Evolutionary conservation across 2,797 vertebrate genomes (phyloP).

Genomic region (Lophotriccus pileatus): DNA sequence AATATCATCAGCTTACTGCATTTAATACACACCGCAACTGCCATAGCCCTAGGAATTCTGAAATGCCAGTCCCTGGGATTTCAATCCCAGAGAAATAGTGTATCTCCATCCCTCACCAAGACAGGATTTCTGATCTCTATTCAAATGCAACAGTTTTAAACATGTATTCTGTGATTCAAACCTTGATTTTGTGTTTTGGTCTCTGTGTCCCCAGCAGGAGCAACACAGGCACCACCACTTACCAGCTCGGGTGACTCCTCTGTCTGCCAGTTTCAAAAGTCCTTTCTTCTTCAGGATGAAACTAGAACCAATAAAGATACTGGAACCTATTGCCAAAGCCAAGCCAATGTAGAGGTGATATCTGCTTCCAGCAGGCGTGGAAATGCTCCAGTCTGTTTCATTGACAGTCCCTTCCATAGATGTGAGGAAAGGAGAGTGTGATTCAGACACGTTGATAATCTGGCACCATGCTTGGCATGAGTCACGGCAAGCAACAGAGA

Average conservation of each 20-base stretch:
- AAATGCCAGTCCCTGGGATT: not conserved
- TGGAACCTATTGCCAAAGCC: constrained; percentile 73
- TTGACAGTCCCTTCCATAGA: constrained; percentile 3
- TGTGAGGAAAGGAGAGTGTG: not conserved
- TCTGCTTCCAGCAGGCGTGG: constrained; percentile 44
- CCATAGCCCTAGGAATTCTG: not conserved
- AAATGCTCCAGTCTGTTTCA: constrained; percentile 31
- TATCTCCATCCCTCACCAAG: not conserved
- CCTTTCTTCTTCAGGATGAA: constrained; percentile 84
- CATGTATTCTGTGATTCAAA: rapidly evolving
- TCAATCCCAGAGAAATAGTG: not conserved
- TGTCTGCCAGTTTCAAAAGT: constrained; percentile 76
- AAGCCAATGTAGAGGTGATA: constrained; percentile 74
- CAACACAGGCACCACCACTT: not conserved
- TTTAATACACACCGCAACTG: not conserved
- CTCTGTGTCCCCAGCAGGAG: not conserved
- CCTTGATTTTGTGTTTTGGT: not conserved
- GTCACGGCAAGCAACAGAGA: constrained; percentile 62
- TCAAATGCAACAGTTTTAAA: not conserved
- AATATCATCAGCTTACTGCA: not conserved
- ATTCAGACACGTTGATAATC: constrained; percentile 67
- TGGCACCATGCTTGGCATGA: constrained; percentile 68
- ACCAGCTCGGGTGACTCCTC: constrained; percentile 78
- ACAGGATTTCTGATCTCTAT: not conserved
- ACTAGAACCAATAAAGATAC: constrained; percentile 80